phyloP scores from a whole-genome alignment of 1,140 invertebrate species.

The Drosophila baimaii region DNA sequence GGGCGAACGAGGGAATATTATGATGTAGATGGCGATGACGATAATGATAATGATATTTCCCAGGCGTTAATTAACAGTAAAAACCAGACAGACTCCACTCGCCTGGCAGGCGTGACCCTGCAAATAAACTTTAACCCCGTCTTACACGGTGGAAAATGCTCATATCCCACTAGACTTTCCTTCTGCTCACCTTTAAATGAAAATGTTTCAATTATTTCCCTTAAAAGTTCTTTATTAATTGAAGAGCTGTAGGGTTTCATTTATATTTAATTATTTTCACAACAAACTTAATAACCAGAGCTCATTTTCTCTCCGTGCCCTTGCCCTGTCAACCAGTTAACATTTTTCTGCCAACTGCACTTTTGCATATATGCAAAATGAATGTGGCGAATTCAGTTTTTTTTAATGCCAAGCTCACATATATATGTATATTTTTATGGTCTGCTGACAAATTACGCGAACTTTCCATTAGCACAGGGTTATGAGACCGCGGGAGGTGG shows the following conservation, averaged over 20 bases:
- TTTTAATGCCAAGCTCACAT: slow-evolving; percentile 26
- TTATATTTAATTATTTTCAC: too few relatives aligned
- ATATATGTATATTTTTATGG: slow-evolving; percentile 66
- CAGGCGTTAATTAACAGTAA: slow-evolving; percentile 65
- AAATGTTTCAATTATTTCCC: not conserved
- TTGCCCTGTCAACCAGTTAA: slow-evolving; percentile 59
- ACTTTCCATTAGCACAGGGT: slow-evolving; percentile 70
- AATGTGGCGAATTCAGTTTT: slow-evolving; percentile 42
- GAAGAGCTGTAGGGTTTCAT: too few relatives aligned
- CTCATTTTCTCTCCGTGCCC: slow-evolving; percentile 1
- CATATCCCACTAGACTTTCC: too few relatives aligned
- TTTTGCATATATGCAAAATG: slow-evolving; percentile 29
- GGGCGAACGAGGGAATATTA: slow-evolving; percentile 1
- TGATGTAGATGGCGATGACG: slow-evolving; percentile 13
- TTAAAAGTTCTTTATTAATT: not conserved
- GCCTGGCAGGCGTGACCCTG: slow-evolving; percentile 49
- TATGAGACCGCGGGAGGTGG: slow-evolving; percentile 4
- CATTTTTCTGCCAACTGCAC: slow-evolving; percentile 72
- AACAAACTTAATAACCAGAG: not conserved
- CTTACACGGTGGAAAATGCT: slow-evolving; percentile 13
- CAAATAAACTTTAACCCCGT: slow-evolving; percentile 71
- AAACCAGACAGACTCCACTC: slow-evolving; percentile 28
- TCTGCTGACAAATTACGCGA: slow-evolving; percentile 78
- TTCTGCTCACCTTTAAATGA: not conserved
- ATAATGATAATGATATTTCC: slow-evolving; percentile 38